Conservation (phyloP, 2,888 invertebrate species). For the Chymomyza amoena region DNA sequence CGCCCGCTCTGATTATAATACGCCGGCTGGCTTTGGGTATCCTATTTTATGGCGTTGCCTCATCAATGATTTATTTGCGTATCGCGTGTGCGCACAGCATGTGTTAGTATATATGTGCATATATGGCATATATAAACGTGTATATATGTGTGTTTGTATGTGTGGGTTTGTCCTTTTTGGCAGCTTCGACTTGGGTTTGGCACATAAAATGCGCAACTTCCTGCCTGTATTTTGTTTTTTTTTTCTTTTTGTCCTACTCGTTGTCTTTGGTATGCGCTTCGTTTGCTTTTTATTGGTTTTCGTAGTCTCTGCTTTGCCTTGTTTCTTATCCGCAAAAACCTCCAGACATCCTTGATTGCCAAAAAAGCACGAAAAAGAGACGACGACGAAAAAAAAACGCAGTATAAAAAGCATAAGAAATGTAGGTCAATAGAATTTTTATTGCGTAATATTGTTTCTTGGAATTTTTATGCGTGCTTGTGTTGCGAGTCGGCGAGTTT, state of each 20-base stretch:
- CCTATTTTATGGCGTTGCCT: conserved; percentile 22
- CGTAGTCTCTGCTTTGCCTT: conserved; percentile 5
- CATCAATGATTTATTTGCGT: conserved; percentile 71
- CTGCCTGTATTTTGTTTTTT: conserved; percentile 63
- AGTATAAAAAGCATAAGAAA: conserved; percentile 29
- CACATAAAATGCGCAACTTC: conserved; percentile 64
- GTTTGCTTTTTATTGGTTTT: conserved; percentile 2
- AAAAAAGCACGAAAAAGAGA: conserved; percentile 16
- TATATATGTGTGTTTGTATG: conserved; percentile 6
- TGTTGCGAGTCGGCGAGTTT: conserved; percentile 3
- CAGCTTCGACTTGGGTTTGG: conserved; percentile 5
- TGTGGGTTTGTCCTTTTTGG: conserved; percentile 38
- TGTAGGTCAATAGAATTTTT: conserved; percentile 64
- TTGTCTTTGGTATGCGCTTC: conserved; percentile 19
- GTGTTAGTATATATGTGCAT: background rate
- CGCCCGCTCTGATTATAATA: conserved; percentile 27
- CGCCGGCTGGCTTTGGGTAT: background rate
- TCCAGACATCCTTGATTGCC: conserved; percentile 57
- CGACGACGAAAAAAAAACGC: conserved; percentile 4
- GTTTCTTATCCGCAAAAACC: conserved; percentile 6
- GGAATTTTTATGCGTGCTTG: conserved; percentile 14
- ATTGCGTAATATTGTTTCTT: conserved; percentile 49
- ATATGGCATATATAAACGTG: conserved; percentile 4
- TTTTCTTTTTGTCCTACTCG: conserved; percentile 2
- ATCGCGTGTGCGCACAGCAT: conserved; percentile 51